These are phyloP conservation scores for Polymixis lichenea DNA, from an alignment of 2,888 invertebrate species.

Conservation along the genomic window DNA sequence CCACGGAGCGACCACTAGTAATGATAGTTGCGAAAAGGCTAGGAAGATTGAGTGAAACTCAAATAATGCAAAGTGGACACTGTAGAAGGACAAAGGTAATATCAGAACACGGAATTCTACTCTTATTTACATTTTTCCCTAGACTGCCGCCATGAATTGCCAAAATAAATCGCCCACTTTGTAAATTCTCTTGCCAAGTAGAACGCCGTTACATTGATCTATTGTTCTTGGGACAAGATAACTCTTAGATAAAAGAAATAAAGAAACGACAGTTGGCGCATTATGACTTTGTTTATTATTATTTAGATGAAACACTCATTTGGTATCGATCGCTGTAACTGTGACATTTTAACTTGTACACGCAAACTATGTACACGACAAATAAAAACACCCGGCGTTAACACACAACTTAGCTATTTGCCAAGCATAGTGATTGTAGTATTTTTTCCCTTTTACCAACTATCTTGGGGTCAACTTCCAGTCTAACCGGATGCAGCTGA, in stretches of 20 bases:
- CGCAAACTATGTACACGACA: neutral
- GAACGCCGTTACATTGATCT: constrained; percentile 24
- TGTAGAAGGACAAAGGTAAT: neutral
- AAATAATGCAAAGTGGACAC: too few species aligned
- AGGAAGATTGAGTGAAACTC: too few species aligned
- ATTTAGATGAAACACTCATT: neutral
- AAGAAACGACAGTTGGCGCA: constrained; percentile 1
- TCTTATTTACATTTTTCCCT: neutral
- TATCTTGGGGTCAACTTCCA: too few species aligned
- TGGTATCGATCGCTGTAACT: neutral
- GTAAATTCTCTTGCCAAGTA: constrained; percentile 26
- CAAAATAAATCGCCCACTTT: neutral
- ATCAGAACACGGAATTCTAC: neutral
- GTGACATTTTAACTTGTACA: neutral
- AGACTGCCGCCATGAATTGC: neutral
- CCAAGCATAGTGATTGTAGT: neutral
- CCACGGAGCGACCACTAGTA: too few species aligned
- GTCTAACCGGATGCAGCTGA: too few species aligned
- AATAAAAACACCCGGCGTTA: neutral
- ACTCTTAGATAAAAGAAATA: constrained; percentile 25
- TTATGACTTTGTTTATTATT: constrained; percentile 21
- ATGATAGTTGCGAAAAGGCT: too few species aligned
- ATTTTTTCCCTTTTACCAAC: too few species aligned
- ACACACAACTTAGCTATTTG: neutral
- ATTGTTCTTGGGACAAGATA: constrained; percentile 19